phyloP scores from a whole-genome alignment of 2,113 vertebrate species.

The Ictalurus punctatus region DNA sequence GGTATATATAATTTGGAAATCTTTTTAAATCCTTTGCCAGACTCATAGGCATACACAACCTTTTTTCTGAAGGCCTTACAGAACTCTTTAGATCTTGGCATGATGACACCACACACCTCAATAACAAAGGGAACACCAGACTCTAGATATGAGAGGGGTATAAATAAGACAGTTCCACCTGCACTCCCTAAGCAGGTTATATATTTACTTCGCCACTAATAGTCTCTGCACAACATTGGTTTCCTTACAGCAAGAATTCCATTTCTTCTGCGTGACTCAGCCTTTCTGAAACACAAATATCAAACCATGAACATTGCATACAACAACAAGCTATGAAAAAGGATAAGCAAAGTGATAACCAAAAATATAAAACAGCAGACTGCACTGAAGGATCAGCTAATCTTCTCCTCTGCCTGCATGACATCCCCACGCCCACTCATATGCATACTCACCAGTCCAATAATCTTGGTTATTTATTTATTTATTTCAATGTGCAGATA shows the following conservation, averaged over 20 bases:
- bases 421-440: conserved; percentile 31
- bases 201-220: neutral
- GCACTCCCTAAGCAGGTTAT: too few species aligned
- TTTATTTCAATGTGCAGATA: conserved; percentile 57
- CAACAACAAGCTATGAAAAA: neutral
- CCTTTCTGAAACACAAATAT: neutral
- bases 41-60: too few species aligned
- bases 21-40: too few species aligned
- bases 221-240: neutral
- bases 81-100: too few species aligned
- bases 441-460: conserved; percentile 18
- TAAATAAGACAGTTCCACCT: too few species aligned
- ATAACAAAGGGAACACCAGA: too few species aligned
- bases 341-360: neutral
- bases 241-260: neutral
- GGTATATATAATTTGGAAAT: too few species aligned
- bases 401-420: neutral
- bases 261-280: neutral
- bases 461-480: conserved; percentile 40
- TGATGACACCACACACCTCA: too few species aligned
- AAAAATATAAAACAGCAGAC: neutral
- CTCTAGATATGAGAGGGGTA: too few species aligned
- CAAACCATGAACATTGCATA: neutral
- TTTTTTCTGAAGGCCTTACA: too few species aligned
- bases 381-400: neutral